Base-by-base conservation (phyloP, 1,140 invertebrate species). In the Bombus pascuorum region DNA sequence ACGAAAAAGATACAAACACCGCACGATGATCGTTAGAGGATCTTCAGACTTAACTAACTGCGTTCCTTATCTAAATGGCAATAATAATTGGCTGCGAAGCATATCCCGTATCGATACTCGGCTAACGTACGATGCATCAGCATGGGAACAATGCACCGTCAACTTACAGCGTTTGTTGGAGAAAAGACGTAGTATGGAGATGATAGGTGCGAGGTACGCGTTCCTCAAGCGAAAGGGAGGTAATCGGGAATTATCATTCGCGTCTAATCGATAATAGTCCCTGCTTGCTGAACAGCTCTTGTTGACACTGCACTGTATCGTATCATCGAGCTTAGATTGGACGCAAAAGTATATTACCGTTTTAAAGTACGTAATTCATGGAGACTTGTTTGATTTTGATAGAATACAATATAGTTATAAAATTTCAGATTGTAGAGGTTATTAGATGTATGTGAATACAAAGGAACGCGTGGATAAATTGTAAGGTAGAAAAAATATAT, bases 41-140 rank as follows among this genome's bases (percentile, higher is more conserved):
- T 90, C 86, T 83, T 86, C 66, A 81, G 88, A 53, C 68, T 89
- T 90, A 90, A 85, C 86, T 90, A 87, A 85, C 86, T 87, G 88
- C 86, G 88, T 90, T 90, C 83, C 88, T 90, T 90, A 90, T 90
- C 88, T 90, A 90, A 90, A 90, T 90, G 88, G 86, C 88, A 90
- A 90, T 90, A 90, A 90, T 90, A 90, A 90, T 90, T 90, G 88
- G 88, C 83, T 90, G 81, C 44, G 88, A 90, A 87, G 86, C 89
- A 68, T 90, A 90, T 83, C 80, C 88, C 79, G 72, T 90, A 90
- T 90, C 89, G 88, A 90, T 90, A 86, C 83, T 70, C 65, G 59
- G 59, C 53, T 59, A 72, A 82, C 76, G 76, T 77, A 71, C 83
- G 83, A 82, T 90, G 62, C 71, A 74, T 53, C 68, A 57, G 75